phyloP scores from a whole-genome alignment of 2,888 invertebrate genomes.

The Drymonia ruficornis region DNA sequence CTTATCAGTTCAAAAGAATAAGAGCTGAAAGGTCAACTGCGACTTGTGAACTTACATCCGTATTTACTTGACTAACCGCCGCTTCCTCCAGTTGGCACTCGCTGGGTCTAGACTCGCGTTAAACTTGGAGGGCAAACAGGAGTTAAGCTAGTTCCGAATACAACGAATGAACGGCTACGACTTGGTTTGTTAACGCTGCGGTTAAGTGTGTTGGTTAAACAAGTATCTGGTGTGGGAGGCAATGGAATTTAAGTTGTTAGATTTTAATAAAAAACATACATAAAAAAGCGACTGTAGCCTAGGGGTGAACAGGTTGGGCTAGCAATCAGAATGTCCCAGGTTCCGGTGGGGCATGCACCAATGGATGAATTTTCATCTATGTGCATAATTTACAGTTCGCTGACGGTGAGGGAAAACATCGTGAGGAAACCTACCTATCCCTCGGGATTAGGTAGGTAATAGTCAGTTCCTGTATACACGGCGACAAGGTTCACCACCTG shows the following conservation, averaged over 20 bases:
- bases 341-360: no score
- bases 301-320: no score
- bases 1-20: conserved; percentile 42
- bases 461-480: no score
- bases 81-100: conserved; percentile 32
- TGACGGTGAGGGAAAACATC: no score
- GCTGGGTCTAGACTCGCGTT: conserved; percentile 19
- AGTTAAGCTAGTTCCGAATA: conserved; percentile 33
- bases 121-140: conserved; percentile 38
- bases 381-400: no score
- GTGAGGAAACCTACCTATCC: no score
- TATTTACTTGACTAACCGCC: conserved; percentile 40
- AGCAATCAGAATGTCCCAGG: no score
- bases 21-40: conserved; percentile 41
- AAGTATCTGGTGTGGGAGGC: background rate
- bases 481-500: no score
- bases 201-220: background rate
- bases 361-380: no score
- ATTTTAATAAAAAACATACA: no score
- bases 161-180: conserved; percentile 22
- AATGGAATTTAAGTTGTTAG: background rate
- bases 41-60: conserved; percentile 38
- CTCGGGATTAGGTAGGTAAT: no score
- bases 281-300: no score
- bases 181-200: conserved; percentile 26